Evolutionary conservation across 2,888 invertebrate genomes (phyloP), one percentile per base, ranked within the genome.

Genomic region (Nycteola revayana): DNA sequence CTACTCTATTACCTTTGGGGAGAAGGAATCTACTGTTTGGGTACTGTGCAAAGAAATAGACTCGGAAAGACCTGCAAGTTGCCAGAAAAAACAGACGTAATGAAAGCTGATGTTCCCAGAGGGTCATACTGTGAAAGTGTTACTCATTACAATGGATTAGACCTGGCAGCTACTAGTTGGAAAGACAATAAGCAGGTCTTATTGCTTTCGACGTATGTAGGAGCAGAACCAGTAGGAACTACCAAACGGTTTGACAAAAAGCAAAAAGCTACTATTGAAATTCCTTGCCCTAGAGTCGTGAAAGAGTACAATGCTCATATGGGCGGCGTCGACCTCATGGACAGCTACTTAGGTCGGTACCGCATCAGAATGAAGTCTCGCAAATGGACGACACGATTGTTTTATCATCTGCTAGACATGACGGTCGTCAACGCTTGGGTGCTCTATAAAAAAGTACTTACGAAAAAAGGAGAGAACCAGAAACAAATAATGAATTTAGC

Each of bases 171-270:
- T 50, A 52, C 49, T 33, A 49, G 49, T 28, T 73, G 71, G 68
- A 70, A 70, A 49, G 70, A 72, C 41, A 72, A 66, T 33, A 72
- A 69, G 43, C 60, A 53, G 38, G 67, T 71, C n/a, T n/a, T 46
- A 32, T 48, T 70, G 37, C 48, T 64, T 42, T 70, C 71, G 34
- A 62, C 68, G 23, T 71, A 63, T 36, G 65, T 65, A 43, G 69
- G 67, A 32, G 60, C 55, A 48, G 54, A 66, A 55, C 61, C 58
- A 49, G 55, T 44, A 46, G 46, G 48, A 34, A 60, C 51, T 47
- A 50, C 62, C 35, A 50, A 46, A 32, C 49, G 60, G 26, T 66
- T 50, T 56, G 61, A 58, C 49, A 66, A 60, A 58, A 49, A 50
- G 36, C n/a, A n/a, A 20, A 42, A 40, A 42, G 42, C 49, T 34